A percentile compares a stretch with the other conserved stretches of the same genome.
phyloP scores from a whole-genome alignment of 92 coral and sea anemone species.

The Palythoa grandis region DNA sequence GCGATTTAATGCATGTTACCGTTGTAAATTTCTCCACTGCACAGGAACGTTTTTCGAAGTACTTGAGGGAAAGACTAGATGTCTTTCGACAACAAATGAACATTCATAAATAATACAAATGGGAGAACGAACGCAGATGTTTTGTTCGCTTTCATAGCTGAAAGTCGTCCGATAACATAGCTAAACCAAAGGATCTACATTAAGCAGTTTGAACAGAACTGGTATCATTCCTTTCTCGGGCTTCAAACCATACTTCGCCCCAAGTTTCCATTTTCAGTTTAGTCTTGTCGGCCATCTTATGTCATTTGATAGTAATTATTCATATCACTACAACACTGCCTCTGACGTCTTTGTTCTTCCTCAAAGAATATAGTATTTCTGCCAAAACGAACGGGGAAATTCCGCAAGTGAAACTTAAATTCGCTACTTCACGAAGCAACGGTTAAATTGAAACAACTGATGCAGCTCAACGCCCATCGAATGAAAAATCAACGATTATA shows the following conservation, averaged over 20 bases:
- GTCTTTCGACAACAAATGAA: slow-evolving; percentile 47
- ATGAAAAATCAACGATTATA: slow-evolving; percentile 48
- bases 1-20: slow-evolving; percentile 3
- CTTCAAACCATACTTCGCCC: slow-evolving; percentile 24
- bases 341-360: slow-evolving; percentile 48
- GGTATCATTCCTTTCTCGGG: slow-evolving; percentile 5
- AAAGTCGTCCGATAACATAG: slow-evolving; percentile 34
- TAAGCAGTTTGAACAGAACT: slow-evolving; percentile 30
- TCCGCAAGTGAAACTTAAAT: slow-evolving; percentile 41
- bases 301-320: slow-evolving; percentile 52
- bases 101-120: slow-evolving; percentile 51
- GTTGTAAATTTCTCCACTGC: slow-evolving; percentile 35
- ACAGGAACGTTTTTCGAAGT: slow-evolving; percentile 13
- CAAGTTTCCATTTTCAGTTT: slow-evolving; percentile 45
- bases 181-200: slow-evolving; percentile 38
- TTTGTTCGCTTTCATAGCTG: slow-evolving; percentile 48
- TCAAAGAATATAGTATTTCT: slow-evolving; percentile 43
- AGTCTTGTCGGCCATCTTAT: slow-evolving; percentile 52
- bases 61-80: slow-evolving; percentile 39
- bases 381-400: slow-evolving; percentile 34
- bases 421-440: slow-evolving; percentile 21
- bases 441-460: slow-evolving; percentile 41
- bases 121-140: slow-evolving; percentile 49
- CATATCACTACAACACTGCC: slow-evolving; percentile 49
- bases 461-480: slow-evolving; percentile 47